These are phyloP conservation scores for Crematogaster levior DNA, from an alignment of 2,888 invertebrate genomes.

Conservation along the genomic window DNA sequence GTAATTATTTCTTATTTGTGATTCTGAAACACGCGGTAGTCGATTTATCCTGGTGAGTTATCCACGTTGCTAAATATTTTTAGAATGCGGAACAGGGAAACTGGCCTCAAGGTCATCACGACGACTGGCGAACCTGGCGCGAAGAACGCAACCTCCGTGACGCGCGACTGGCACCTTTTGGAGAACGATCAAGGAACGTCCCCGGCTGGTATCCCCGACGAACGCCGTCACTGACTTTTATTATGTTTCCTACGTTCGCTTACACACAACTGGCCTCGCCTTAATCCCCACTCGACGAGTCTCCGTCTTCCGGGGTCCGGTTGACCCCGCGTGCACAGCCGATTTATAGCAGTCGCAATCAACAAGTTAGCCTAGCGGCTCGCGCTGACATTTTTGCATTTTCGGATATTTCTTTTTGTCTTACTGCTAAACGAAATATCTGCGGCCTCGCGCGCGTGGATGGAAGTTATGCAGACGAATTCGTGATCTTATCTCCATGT, in stretches of 20 bases:
- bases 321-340: slow-evolving; percentile 64
- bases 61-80: slow-evolving; percentile 72
- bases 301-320: slow-evolving; percentile 66
- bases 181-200: slow-evolving; percentile 71
- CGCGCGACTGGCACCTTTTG: slow-evolving; percentile 68
- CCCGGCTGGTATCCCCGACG: slow-evolving; percentile 37
- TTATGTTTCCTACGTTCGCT: slow-evolving; percentile 67
- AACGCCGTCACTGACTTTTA: slow-evolving; percentile 63
- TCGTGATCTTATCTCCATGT: slow-evolving; percentile 32
- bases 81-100: slow-evolving; percentile 79
- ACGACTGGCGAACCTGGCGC: slow-evolving; percentile 55
- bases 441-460: background rate
- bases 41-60: slow-evolving; percentile 5
- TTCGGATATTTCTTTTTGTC: background rate
- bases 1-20: slow-evolving; percentile 21
- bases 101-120: slow-evolving; percentile 70
- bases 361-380: slow-evolving; percentile 24
- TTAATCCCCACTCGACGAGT: slow-evolving; percentile 63
- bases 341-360: slow-evolving; percentile 57
- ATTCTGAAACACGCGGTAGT: background rate
- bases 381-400: slow-evolving; percentile 10
- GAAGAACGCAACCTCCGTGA: slow-evolving; percentile 64
- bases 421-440: background rate
- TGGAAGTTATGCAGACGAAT: slow-evolving; percentile 6
- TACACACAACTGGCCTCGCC: slow-evolving; percentile 67